A percentile compares a stretch with the other conserved stretches of the same genome.
Evolutionary conservation across 2,113 vertebrate genomes (phyloP).

Genomic region (Craseonycteris thonglongyai): DNA sequence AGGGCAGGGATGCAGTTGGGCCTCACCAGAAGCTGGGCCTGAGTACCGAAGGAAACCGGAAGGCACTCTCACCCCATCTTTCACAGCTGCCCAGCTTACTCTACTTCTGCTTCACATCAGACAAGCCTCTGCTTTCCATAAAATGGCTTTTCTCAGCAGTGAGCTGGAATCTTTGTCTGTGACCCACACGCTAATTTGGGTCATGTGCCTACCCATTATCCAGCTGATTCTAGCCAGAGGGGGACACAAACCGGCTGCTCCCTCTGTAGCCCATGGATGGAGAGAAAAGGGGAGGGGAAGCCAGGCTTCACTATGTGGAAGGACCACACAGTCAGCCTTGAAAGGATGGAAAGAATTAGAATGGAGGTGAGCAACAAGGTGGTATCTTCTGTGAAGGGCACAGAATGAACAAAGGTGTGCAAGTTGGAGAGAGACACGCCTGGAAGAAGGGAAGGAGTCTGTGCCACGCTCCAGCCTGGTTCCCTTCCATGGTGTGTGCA

Average conservation of each 20-base stretch:
- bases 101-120: neutral
- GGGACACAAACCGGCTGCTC: neutral
- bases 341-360: neutral
- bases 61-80: neutral
- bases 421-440: too few species aligned
- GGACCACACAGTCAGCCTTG: neutral
- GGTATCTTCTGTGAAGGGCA: neutral
- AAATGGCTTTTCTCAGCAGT: neutral
- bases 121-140: neutral
- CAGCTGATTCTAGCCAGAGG: neutral
- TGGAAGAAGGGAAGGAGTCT: neutral
- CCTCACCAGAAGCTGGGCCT: neutral
- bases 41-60: neutral
- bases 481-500: neutral
- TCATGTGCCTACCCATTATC: neutral
- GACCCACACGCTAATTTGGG: neutral
- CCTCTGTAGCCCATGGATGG: neutral
- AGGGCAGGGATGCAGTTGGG: neutral
- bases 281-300: neutral
- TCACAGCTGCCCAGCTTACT: neutral
- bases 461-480: neutral
- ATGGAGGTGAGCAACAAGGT: neutral
- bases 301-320: neutral
- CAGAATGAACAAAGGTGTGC: neutral
- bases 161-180: neutral